Percentiles rank a stretch among this genome's conserved stretches.
Conservation (phyloP, 2,888 invertebrate species). For the Ecdyonurus torrentis region DNA sequence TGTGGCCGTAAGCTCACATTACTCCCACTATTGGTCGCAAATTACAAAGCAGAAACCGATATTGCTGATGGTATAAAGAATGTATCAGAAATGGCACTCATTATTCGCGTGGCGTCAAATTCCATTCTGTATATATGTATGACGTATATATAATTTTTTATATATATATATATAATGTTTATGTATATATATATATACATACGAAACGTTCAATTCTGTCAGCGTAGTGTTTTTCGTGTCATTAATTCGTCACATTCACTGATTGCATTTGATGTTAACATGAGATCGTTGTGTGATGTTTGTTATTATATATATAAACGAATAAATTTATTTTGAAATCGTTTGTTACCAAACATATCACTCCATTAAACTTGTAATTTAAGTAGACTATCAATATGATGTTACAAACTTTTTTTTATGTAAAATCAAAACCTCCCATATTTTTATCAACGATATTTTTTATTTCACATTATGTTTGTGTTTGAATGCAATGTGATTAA, state of each 20-base stretch:
- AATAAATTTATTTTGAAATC: not conserved
- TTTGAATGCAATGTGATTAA: no score
- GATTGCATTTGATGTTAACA: not conserved
- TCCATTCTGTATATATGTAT: no score
- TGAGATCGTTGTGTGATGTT: not conserved
- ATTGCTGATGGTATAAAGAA: not conserved
- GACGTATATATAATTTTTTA: no score
- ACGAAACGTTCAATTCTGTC: no score
- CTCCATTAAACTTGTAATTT: not conserved
- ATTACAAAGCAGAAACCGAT: conserved; percentile 3
- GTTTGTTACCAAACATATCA: not conserved
- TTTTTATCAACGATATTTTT: no score
- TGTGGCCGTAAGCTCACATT: not conserved
- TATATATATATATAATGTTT: no score
- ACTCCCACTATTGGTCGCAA: not conserved
- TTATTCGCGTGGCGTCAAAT: not conserved
- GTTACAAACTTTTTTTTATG: not conserved
- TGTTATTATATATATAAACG: no score
- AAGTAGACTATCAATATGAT: not conserved
- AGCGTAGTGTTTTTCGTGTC: no score
- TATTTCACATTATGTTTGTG: no score
- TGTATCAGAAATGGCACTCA: not conserved
- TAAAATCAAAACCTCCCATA: no score
- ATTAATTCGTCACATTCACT: not conserved
- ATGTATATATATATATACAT: no score